Base-by-base conservation (phyloP, 2,888 invertebrate genomes). In the Amphipyra tragopoginis region DNA sequence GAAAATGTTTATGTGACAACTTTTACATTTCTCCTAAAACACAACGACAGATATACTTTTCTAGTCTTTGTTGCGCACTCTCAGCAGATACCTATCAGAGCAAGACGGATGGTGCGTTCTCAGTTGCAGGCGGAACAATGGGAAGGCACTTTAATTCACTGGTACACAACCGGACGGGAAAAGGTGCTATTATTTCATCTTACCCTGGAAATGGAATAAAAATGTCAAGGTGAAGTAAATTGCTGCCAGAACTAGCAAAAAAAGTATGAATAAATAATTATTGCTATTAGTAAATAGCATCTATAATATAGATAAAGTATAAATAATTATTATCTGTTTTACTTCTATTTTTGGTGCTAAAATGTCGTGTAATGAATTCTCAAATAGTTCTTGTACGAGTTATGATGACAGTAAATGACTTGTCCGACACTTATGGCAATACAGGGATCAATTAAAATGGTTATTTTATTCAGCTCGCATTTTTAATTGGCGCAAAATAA, bases 41-140 rank as follows among this genome's bases (percentile, higher is more conserved):
- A 68, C 62, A 78, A 78, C 71, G 68, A 15, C 2, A 15, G 29
- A 29, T 29, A 29, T 29, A 29, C 7, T 29, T 62, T 49, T 69
- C 57, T 60, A 59, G 59, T 86, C 81, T 82, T 75, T 81, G 76
- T 85, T 77, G 57, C 72, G 68, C 82, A 56, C 71, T 75, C 75
- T 79, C 80, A 81, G 75, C 80, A 80, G 88, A 90, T 91, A 83
- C 80, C 75, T 89, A 89, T 90, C 89, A 82, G 87, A 86, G 86
- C 84, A 86, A 89, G 90, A 89, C 82, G 77, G 79, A 89, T 85
- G 79, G 74, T 81, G 75, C 79, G 83, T 83, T 84, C 84, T 78
- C 83, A 74, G 82, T 81, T 84, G 80, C 81, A 77, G 60, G 78
- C 68, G 68, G 81, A 84, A 85, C 81, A 83, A 81, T 83, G 67